Evolutionary conservation across 2,888 invertebrate genomes (phyloP).

Genomic region (Phengaris alcon): DNA sequence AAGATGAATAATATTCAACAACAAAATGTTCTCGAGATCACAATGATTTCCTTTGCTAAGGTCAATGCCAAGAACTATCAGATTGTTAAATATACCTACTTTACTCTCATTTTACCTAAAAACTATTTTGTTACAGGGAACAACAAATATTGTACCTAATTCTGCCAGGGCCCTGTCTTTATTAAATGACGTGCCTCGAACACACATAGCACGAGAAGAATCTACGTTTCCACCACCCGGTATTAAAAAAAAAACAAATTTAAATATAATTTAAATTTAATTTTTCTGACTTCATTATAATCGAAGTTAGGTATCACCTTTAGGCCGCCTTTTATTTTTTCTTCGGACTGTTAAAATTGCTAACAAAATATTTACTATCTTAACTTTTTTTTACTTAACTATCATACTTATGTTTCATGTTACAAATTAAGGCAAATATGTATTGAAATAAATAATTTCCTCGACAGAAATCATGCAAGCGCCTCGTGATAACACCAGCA

Average conservation of each 20-base stretch:
- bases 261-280: too few relatives aligned
- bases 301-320: too few relatives aligned
- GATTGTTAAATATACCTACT: not conserved
- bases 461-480: not conserved
- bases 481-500: constrained; percentile 35
- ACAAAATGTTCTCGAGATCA: constrained; percentile 60
- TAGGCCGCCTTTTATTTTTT: too few relatives aligned
- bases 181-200: constrained; percentile 50
- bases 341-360: too few relatives aligned
- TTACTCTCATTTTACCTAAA: not conserved
- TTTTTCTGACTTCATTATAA: too few relatives aligned
- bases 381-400: too few relatives aligned
- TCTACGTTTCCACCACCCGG: constrained; percentile 14
- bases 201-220: constrained; percentile 43
- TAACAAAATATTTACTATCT: too few relatives aligned
- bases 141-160: constrained; percentile 54
- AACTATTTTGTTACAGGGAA: constrained; percentile 46
- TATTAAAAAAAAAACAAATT: not conserved
- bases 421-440: not conserved
- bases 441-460: not conserved
- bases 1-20: constrained; percentile 51
- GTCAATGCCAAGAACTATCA: constrained; percentile 41
- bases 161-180: constrained; percentile 53
- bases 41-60: constrained; percentile 61
- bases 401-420: too few relatives aligned